Conservation (phyloP, 2,797 vertebrate genomes). For the Karalla daura region DNA sequence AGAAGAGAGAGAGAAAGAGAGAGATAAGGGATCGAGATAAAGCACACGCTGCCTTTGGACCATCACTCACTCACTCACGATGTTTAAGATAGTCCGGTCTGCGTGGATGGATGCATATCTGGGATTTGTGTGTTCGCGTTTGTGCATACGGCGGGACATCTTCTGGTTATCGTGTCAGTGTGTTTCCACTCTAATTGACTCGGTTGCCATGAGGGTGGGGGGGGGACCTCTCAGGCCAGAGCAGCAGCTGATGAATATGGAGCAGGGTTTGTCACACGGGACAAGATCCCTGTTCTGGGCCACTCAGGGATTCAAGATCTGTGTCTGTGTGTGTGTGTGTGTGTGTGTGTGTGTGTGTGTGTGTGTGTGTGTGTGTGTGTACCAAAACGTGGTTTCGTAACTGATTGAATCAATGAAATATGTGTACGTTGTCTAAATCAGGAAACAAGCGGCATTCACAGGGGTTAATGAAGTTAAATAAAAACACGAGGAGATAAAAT, state of each 20-base stretch:
- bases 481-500: neutral
- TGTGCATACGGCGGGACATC: constrained; percentile 30
- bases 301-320: neutral
- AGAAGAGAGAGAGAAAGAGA: constrained; percentile 13
- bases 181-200: constrained; percentile 67
- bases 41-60: constrained; percentile 34
- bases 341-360: too few species aligned
- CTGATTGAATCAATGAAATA: constrained; percentile 3
- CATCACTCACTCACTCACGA: constrained; percentile 45
- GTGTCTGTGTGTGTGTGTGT: too few species aligned
- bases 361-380: too few species aligned
- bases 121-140: constrained; percentile 34
- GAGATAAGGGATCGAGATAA: constrained; percentile 44
- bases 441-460: neutral
- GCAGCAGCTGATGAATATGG: constrained; percentile 59
- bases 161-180: constrained; percentile 62
- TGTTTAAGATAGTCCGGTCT: constrained; percentile 28
- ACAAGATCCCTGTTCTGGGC: constrained; percentile 28
- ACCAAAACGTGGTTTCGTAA: neutral
- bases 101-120: constrained; percentile 8
- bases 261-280: constrained; percentile 45
- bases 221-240: constrained; percentile 53
- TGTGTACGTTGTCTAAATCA: neutral
- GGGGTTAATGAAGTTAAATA: neutral
- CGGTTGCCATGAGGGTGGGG: constrained; percentile 52